phyloP scores from a whole-genome alignment of 1,140 invertebrate species.

The Euschistus heros region DNA sequence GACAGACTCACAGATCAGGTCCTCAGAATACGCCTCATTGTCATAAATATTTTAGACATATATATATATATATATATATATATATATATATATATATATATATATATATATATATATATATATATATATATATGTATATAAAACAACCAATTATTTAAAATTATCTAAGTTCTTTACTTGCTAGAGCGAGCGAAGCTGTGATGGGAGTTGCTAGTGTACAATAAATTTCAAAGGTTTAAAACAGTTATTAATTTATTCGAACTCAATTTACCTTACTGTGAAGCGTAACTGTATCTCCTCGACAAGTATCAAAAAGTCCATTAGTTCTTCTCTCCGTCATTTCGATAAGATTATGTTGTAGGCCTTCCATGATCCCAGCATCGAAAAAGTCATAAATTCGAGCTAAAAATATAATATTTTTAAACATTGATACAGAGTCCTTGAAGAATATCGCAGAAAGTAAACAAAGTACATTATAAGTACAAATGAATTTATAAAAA shows the following conservation, averaged over 20 bases:
- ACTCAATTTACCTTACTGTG: conserved; percentile 47
- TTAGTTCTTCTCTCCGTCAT: conserved; percentile 49
- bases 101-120: too few species aligned
- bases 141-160: too few species aligned
- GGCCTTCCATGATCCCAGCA: conserved; percentile 72
- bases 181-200: too few species aligned
- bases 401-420: conserved; percentile 42
- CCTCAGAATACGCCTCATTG: too few species aligned
- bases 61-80: too few species aligned
- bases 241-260: background rate
- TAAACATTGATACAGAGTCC: background rate
- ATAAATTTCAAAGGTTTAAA: background rate
- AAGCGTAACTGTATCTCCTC: conserved; percentile 46
- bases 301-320: conserved; percentile 40
- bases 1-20: too few species aligned
- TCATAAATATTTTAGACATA: too few species aligned
- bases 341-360: conserved; percentile 56
- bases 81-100: too few species aligned
- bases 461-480: background rate
- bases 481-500: background rate
- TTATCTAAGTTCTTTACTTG: too few species aligned
- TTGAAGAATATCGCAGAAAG: background rate
- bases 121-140: too few species aligned
- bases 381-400: conserved; percentile 83
- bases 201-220: too few species aligned